A percentile compares a stretch with the other conserved stretches of the same genome.
phyloP scores from a whole-genome alignment of 2,888 invertebrate species.

The Xiphydria camelus region DNA sequence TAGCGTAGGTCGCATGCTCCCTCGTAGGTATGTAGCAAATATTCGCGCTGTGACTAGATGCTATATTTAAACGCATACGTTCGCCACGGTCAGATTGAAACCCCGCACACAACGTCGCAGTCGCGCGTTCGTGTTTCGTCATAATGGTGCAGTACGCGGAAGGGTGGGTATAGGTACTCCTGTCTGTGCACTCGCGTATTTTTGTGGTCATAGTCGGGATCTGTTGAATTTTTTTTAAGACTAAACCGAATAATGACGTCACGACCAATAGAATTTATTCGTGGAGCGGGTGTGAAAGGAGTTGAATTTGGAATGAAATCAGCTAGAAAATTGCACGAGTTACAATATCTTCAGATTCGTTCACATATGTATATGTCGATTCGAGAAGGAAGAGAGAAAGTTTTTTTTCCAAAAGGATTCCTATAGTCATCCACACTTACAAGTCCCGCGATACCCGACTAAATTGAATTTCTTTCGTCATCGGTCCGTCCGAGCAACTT shows the following conservation, averaged over 20 bases:
- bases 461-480: no score
- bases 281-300: no score
- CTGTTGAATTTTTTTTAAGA: constrained; percentile 8
- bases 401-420: no score
- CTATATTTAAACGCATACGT: constrained; percentile 37
- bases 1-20: constrained; percentile 32
- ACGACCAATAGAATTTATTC: no score
- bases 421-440: no score
- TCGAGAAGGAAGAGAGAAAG: no score
- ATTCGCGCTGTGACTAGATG: constrained; percentile 34
- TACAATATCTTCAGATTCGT: no score
- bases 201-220: not conserved
- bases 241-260: not conserved
- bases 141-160: not conserved
- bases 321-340: no score
- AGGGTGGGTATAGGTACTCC: not conserved
- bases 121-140: constrained; percentile 19
- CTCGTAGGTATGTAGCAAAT: constrained; percentile 40
- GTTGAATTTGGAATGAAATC: no score
- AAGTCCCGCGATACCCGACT: no score
- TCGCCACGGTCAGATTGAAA: constrained; percentile 20
- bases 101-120: constrained; percentile 10
- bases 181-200: constrained; percentile 2
- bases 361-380: no score
- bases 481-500: no score